Base-by-base conservation (phyloP, 2,113 vertebrate species). In the Aphyosemion australe region DNA sequence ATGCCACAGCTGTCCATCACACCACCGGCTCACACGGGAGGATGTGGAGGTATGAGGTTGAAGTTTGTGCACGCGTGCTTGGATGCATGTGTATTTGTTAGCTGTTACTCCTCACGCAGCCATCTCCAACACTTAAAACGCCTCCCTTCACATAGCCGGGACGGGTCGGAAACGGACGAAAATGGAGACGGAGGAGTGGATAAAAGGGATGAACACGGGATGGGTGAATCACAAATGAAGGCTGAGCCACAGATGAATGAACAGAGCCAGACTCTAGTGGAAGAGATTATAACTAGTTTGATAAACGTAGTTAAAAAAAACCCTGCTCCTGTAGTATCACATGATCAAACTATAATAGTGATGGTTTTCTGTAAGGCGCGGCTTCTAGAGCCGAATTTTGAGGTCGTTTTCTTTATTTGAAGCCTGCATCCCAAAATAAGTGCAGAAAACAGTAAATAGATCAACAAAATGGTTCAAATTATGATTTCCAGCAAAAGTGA, bases 1-100 rank as follows among this genome's bases (percentile, higher is more conserved):
- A 89, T 90, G 89, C 89, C 89, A 89, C 72, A 15, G 81, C 89
- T 89, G 88, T 89, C 89, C 84, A 88, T 89, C 86, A 88, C 79
- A 69, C 68, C 61, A 6, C 65, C 64, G 65, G 68, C 69, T 80
- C 75, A 51, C 67, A 26, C 26, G 5, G 1, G 57, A 66, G 65
- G 59, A 64, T 19, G 52, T 55, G 61, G 31, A 60, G 72, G 47
- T 50, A 47, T 55, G 41, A 47, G 47, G 14, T 67, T 50, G 70
- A 34, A 49, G 62, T 61, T 43, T 49, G 67, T 64, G 72, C 49
- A 47, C 34, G 8, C 60, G 45, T 31, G 51, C 42, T 43, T 19
- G 48, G 14, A 19, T 39, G 65, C 62, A 64, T 80, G 46, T 59
- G 60, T 65, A 4, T 48, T 19, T 18, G 31, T 9, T 34, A 70